A percentile compares a stretch with the other conserved stretches of the same genome.
These are phyloP conservation scores for Stenolophus ochropezus DNA, from an alignment of 2,888 invertebrate genomes.

Conservation along the genomic window DNA sequence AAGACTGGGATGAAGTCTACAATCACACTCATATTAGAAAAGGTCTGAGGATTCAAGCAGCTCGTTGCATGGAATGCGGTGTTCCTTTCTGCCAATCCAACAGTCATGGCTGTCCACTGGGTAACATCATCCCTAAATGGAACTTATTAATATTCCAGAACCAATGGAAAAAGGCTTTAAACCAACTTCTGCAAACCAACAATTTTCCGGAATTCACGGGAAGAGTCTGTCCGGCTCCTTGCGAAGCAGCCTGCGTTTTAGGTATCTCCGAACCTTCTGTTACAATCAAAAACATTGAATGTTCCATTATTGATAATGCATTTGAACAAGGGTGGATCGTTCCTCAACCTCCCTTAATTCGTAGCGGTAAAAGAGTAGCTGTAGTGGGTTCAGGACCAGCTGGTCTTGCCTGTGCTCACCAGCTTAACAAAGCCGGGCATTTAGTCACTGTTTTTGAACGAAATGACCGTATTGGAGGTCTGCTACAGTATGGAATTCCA, in stretches of 20 bases:
- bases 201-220: constrained; percentile 90
- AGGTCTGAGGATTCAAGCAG: constrained; percentile 93
- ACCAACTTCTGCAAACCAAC: constrained; percentile 96
- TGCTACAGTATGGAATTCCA: constrained; percentile 98
- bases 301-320: constrained; percentile 98
- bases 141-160: constrained; percentile 96
- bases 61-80: constrained; percentile 99
- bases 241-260: constrained; percentile 98
- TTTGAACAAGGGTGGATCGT: constrained; percentile 97
- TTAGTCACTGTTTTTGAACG: constrained; percentile 97
- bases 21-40: constrained; percentile 89
- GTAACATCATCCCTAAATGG: constrained; percentile 99
- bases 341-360: constrained; percentile 79
- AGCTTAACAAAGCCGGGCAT: constrained; percentile 98
- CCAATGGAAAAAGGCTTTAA: constrained; percentile 95
- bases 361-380: constrained; percentile 89
- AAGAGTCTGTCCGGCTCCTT: constrained; percentile 96
- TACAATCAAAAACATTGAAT: constrained; percentile 99
- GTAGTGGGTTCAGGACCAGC: constrained; percentile 96
- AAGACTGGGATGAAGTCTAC: constrained; percentile 99
- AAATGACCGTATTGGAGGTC: constrained; percentile 95
- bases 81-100: constrained; percentile 98
- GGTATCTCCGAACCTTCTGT: constrained; percentile 97
- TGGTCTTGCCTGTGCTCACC: constrained; percentile 96
- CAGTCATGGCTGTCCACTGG: constrained; percentile 95